Percentiles rank a stretch among this genome's conserved stretches.
Evolutionary conservation across 2,113 vertebrate species (phyloP).

Genomic region (Choloepus hoffmanni): DNA sequence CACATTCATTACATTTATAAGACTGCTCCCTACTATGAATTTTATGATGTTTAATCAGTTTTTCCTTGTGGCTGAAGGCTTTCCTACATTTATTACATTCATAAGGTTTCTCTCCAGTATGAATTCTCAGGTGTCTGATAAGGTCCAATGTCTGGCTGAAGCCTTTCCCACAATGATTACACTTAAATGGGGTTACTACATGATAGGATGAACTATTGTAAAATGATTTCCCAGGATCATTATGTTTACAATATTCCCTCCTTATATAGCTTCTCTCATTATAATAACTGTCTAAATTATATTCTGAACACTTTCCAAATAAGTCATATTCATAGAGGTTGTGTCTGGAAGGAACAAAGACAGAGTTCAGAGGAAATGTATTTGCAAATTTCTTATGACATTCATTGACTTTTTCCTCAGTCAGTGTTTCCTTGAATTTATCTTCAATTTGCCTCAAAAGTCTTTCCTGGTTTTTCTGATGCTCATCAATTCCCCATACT

Average conservation of each 20-base stretch:
- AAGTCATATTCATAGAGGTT: slow-evolving; percentile 50
- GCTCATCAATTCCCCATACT: slow-evolving; percentile 53
- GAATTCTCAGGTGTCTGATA: slow-evolving; percentile 79
- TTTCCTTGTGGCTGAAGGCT: slow-evolving; percentile 77
- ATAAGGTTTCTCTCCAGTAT: not conserved
- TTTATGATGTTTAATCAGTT: slow-evolving; percentile 78
- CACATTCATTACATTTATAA: slow-evolving; percentile 76
- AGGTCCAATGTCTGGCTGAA: slow-evolving; percentile 76
- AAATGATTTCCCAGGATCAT: slow-evolving; percentile 41
- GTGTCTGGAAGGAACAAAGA: slow-evolving; percentile 62
- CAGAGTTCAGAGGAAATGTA: slow-evolving; percentile 62
- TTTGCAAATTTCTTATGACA: slow-evolving; percentile 56
- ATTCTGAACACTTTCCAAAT: slow-evolving; percentile 59
- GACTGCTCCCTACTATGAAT: slow-evolving; percentile 76
- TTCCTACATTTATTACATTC: slow-evolving; percentile 63
- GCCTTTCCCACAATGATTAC: slow-evolving; percentile 78
- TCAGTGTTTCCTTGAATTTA: slow-evolving; percentile 62
- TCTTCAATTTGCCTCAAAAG: slow-evolving; percentile 66
- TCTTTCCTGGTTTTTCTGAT: slow-evolving; percentile 70
- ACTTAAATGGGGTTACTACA: slow-evolving; percentile 72
- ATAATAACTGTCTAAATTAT: slow-evolving; percentile 49
- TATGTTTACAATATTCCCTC: slow-evolving; percentile 63
- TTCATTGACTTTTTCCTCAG: slow-evolving; percentile 65
- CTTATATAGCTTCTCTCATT: slow-evolving; percentile 39
- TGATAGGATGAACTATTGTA: slow-evolving; percentile 38